Evolutionary conservation across 2,888 invertebrate species (phyloP).

Genomic region (Drosophila longiperda): DNA sequence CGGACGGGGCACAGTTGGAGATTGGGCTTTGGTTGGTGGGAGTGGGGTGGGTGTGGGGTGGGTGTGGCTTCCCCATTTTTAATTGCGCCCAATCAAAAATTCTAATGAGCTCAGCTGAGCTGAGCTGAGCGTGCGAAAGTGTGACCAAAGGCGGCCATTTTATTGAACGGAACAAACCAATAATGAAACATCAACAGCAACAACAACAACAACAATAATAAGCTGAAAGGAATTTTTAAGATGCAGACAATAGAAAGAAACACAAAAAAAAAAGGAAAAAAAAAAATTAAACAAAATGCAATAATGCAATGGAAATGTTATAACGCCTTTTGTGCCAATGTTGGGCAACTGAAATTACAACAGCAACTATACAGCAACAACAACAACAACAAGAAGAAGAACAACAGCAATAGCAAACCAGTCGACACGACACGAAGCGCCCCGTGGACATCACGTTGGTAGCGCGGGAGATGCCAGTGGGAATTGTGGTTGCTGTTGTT

Average conservation of each 20-base stretch:
- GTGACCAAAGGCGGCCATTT: slow-evolving; percentile 54
- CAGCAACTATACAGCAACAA: slow-evolving; percentile 38
- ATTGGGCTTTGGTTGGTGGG: slow-evolving; percentile 1
- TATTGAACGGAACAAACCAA: slow-evolving; percentile 5
- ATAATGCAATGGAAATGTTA: slow-evolving; percentile 56
- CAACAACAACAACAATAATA: background rate
- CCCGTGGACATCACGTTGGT: slow-evolving; percentile 71
- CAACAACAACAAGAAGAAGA: slow-evolving; percentile 28
- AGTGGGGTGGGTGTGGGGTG: slow-evolving; percentile 27
- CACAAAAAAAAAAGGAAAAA: slow-evolving; percentile 1
- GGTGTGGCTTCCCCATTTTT: slow-evolving; percentile 48
- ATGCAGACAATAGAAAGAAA: slow-evolving; percentile 11
- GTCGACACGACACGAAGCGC: slow-evolving; percentile 57
- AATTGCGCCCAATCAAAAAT: slow-evolving; percentile 73
- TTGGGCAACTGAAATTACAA: slow-evolving; percentile 69
- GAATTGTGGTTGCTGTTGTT: slow-evolving; percentile 26
- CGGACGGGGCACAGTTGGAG: slow-evolving; percentile 16
- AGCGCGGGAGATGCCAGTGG: slow-evolving; percentile 58
- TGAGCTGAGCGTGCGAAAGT: slow-evolving; percentile 66
- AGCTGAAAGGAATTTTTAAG: slow-evolving; percentile 18
- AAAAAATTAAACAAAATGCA: slow-evolving; percentile 15
- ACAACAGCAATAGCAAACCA: slow-evolving; percentile 37
- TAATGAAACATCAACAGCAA: background rate
- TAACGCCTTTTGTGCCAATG: slow-evolving; percentile 70
- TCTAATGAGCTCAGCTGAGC: slow-evolving; percentile 52